A percentile compares a stretch with the other conserved stretches of the same genome.
These are phyloP conservation scores for Atta cephalotes DNA, from an alignment of 1,140 invertebrate genomes.

Conservation along the genomic window DNA sequence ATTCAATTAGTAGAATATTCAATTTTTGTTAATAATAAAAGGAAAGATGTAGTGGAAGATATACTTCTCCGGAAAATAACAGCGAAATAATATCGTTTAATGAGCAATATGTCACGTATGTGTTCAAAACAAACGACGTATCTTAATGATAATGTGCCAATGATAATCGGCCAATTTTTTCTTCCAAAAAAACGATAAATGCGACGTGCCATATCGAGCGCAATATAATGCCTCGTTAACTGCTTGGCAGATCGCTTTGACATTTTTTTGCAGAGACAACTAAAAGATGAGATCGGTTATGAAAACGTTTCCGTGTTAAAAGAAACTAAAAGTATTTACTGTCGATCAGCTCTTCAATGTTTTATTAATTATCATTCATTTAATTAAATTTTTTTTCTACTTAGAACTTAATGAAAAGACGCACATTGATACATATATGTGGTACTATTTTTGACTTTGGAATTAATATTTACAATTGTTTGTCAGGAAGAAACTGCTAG, in stretches of 20 bases:
- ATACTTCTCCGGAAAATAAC: neutral
- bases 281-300: slow-evolving; percentile 14
- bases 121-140: slow-evolving; percentile 5
- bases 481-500: neutral
- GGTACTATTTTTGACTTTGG: neutral
- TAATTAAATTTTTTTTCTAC: neutral
- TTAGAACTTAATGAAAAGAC: neutral
- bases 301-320: neutral
- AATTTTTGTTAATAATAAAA: neutral
- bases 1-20: neutral
- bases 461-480: slow-evolving; percentile 3
- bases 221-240: slow-evolving; percentile 19
- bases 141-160: neutral
- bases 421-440: neutral
- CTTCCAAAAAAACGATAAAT: slow-evolving; percentile 13
- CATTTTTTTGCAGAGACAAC: slow-evolving; percentile 20
- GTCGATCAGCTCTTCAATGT: neutral
- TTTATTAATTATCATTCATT: slow-evolving; percentile 1
- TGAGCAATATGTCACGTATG: slow-evolving; percentile 15
- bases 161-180: slow-evolving; percentile 2
- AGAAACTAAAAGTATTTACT: neutral
- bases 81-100: slow-evolving; percentile 17
- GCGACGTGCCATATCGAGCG: slow-evolving; percentile 34
- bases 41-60: neutral
- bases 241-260: slow-evolving; percentile 30